Evolutionary conservation across 2,113 vertebrate genomes (phyloP), one percentile per base, ranked within the genome.

Genomic region (Oryzias javanicus): DNA sequence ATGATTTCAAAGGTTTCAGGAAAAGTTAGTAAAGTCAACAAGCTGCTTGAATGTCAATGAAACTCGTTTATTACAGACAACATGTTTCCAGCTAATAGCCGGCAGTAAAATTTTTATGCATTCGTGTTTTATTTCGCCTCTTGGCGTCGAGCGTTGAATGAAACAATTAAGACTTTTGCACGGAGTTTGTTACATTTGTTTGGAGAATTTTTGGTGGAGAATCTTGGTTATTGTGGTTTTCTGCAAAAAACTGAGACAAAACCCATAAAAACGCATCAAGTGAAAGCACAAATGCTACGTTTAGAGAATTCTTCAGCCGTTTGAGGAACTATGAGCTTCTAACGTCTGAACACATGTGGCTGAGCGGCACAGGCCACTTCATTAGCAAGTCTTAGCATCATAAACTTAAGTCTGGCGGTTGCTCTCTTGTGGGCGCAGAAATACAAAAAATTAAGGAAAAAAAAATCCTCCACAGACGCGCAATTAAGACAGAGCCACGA

Each of bases 341-440:
- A 27, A 51, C 18, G n/a, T 42, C 35, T 67, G 62, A 72, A 47
- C 78, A 76, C 69, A 72, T 78, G 75, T 75, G 65, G 45, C 48
- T 66, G 65, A 56, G 40, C 58, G 58, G 50, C 58, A 62, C 25
- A 29, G 60, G 53, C 46, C 53, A 53, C 54, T 80, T 74, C 71
- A 74, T 84, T 82, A 84, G 63, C 60, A 51, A 63, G 68, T 80
- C 70, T 75, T 24, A 71, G 65, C 74, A 64, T 67, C 74, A 63
- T 67, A 82, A 76, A 81, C 71, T 59, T 42, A 35, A 60, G 76
- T 80, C 79, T 84, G 77, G 79, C 0, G 81, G 73, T 78, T 60
- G 62, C 81, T 76, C 77, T 82, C 65, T 76, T 14, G 54, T 0
- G 48, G 75, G 55, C 63, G 56, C 72, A 16, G 6, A 19, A 4